Percentiles rank a stretch among this genome's conserved stretches.
Conservation (phyloP, 1,140 invertebrate species). For the Latrodectus geometricus region DNA sequence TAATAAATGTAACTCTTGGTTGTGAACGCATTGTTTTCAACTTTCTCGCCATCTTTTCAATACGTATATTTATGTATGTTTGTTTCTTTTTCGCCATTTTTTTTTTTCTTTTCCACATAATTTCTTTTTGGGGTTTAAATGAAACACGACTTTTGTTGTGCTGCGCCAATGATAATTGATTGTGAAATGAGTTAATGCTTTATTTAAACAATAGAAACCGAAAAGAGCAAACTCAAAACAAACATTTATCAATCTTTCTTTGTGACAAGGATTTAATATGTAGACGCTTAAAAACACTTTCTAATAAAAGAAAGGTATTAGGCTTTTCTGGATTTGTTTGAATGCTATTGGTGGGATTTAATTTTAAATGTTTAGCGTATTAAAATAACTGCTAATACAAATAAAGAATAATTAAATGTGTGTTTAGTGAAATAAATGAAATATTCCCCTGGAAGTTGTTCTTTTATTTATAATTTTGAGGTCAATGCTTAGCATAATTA, state of each 20-base stretch:
- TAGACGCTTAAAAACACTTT: background rate
- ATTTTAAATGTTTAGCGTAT: too few relatives aligned
- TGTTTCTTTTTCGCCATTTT: conserved; percentile 9
- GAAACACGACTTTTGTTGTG: conserved; percentile 40
- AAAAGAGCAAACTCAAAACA: conserved; percentile 10
- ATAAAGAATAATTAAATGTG: too few relatives aligned
- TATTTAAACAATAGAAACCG: conserved; percentile 13
- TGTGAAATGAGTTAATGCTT: conserved; percentile 56
- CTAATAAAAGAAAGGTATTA: too few relatives aligned
- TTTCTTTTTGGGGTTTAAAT: conserved; percentile 49
- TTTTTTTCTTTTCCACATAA: background rate
- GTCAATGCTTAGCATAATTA: too few relatives aligned
- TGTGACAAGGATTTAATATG: conserved; percentile 6
- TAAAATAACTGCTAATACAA: too few relatives aligned
- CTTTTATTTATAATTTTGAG: too few relatives aligned
- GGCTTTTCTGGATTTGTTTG: too few relatives aligned
- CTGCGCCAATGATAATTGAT: conserved; percentile 55
- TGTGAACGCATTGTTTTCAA: conserved; percentile 46
- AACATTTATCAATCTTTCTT: conserved; percentile 42
- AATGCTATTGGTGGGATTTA: too few relatives aligned
- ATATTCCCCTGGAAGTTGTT: too few relatives aligned
- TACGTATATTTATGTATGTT: conserved; percentile 11
- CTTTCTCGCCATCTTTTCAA: conserved; percentile 24
- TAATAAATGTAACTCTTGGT: conserved; percentile 59
- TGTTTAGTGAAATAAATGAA: too few relatives aligned